These are phyloP conservation scores for Pampus argenteus DNA, from an alignment of 2,797 vertebrate genomes.

Conservation along the genomic window DNA sequence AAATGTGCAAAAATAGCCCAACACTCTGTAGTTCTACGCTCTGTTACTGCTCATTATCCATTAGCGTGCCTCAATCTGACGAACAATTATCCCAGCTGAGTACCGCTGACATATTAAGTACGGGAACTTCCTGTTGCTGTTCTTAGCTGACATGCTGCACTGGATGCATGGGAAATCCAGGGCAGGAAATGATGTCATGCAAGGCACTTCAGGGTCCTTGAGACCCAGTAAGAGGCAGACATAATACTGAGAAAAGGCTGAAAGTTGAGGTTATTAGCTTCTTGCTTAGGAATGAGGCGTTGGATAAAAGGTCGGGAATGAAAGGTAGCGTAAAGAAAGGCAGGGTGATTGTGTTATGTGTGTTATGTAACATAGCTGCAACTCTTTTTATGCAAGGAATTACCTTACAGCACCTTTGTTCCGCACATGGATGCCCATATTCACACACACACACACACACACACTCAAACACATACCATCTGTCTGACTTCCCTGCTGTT, in stretches of 20 bases:
- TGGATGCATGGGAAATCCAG: conserved; percentile 70
- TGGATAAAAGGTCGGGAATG: conserved; percentile 64
- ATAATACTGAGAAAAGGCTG: conserved; percentile 41
- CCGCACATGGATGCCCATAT: conserved; percentile 23
- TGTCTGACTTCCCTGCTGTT: conserved; percentile 53
- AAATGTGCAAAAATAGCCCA: neutral
- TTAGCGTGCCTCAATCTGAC: neutral
- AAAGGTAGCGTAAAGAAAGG: conserved; percentile 45
- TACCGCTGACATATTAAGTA: conserved; percentile 49
- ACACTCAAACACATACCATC: conserved; percentile 55
- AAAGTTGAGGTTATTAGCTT: conserved; percentile 40
- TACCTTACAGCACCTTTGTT: conserved; percentile 50
- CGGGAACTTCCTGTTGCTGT: conserved; percentile 72
- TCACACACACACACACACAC: conserved; percentile 20
- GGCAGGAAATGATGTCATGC: conserved; percentile 78
- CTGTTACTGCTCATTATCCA: conserved; percentile 2
- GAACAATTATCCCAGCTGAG: conserved; percentile 43
- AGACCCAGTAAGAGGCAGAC: conserved; percentile 42
- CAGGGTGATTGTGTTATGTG: conserved; percentile 42
- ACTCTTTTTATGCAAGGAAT: conserved; percentile 62
- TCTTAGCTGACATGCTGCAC: conserved; percentile 66
- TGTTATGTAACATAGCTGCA: conserved; percentile 55
- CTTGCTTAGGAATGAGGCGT: conserved; percentile 2
- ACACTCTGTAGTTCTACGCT: neutral
- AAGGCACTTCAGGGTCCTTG: conserved; percentile 54